These are phyloP conservation scores for Micromesistius poutassou DNA, from an alignment of 2,797 vertebrate genomes.

Conservation along the genomic window DNA sequence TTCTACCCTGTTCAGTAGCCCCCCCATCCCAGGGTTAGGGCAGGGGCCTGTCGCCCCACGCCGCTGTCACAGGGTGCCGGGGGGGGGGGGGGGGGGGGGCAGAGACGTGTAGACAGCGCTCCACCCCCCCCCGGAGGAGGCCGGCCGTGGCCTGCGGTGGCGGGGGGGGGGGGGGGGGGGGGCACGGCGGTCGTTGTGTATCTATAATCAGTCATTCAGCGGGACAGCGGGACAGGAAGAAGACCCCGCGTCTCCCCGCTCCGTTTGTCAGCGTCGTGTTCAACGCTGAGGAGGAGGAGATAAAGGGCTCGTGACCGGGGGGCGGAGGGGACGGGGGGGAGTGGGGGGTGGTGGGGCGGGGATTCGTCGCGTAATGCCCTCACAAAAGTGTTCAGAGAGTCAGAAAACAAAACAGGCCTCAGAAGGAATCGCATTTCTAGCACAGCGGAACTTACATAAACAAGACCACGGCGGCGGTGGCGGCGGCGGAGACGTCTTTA, in stretches of 20 bases:
- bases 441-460: too few species aligned
- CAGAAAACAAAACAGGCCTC: not conserved
- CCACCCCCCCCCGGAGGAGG: constrained; percentile 46
- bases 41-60: constrained; percentile 36
- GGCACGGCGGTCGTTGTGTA: constrained; percentile 70
- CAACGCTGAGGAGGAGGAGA: constrained; percentile 54
- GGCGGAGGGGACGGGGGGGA: too few species aligned
- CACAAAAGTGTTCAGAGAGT: not conserved
- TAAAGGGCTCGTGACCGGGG: constrained; percentile 48
- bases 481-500: not conserved
- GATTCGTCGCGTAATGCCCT: constrained; percentile 49
- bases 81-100: too few species aligned
- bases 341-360: too few species aligned
- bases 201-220: constrained; percentile 76
- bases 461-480: not conserved
- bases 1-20: constrained; percentile 68
- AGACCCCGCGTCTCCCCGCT: constrained; percentile 49
- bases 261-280: constrained; percentile 45
- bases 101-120: constrained; percentile 55
- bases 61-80: constrained; percentile 65
- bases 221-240: constrained; percentile 25
- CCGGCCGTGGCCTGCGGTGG: constrained; percentile 66
- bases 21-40: constrained; percentile 57
- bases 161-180: too few species aligned
- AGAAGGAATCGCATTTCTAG: not conserved